These are phyloP conservation scores for Hyperoplus immaculatus DNA, from an alignment of 2,797 vertebrate species.

Conservation along the genomic window DNA sequence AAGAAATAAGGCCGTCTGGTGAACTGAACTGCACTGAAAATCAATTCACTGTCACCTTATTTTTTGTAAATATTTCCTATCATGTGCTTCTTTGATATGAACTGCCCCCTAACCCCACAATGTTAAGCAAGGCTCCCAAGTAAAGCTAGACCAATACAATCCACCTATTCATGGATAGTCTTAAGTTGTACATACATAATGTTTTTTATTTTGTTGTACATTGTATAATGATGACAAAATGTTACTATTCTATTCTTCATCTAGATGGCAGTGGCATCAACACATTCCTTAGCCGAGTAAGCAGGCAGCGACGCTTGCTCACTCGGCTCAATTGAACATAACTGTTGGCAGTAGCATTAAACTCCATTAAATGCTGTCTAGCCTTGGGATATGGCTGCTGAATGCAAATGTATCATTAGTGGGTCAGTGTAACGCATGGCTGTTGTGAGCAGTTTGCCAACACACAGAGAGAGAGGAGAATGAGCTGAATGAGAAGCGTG, in stretches of 20 bases:
- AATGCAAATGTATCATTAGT: slow-evolving; percentile 67
- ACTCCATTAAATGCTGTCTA: slow-evolving; percentile 38
- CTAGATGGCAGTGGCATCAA: neutral
- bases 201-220: too few relatives aligned
- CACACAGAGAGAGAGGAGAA: slow-evolving; percentile 36
- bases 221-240: too few relatives aligned
- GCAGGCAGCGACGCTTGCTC: neutral
- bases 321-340: slow-evolving; percentile 24
- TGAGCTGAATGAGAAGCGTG: slow-evolving; percentile 53
- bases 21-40: too few relatives aligned
- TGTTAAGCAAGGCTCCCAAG: neutral
- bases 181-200: too few relatives aligned
- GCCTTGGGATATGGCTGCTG: slow-evolving; percentile 47
- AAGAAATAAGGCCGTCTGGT: neutral
- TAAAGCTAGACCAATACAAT: neutral
- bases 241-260: neutral
- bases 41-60: neutral
- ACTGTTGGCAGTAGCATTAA: slow-evolving; percentile 36
- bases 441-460: slow-evolving; percentile 61
- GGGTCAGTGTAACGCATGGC: slow-evolving; percentile 64
- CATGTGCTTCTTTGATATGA: neutral
- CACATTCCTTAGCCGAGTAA: slow-evolving; percentile 23
- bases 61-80: neutral
- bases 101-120: neutral
- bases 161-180: neutral